phyloP scores from a whole-genome alignment of 2,888 invertebrate species.

The Brenthis daphne region DNA sequence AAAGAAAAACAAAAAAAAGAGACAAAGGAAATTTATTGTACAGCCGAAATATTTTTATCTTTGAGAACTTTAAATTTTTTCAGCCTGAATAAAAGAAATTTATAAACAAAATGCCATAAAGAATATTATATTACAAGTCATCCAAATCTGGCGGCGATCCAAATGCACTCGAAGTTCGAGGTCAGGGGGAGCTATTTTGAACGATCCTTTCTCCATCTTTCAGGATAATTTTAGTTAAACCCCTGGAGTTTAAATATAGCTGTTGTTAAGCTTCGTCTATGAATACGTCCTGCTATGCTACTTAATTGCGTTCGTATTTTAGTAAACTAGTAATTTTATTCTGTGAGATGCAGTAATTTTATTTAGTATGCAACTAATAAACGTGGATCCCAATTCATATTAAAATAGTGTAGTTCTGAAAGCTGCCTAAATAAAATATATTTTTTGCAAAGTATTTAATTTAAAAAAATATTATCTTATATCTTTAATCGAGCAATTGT shows the following conservation, averaged over 20 bases:
- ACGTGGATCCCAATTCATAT: too few species aligned
- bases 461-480: too few species aligned
- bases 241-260: slow-evolving; percentile 26
- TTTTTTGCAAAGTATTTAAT: too few species aligned
- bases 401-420: too few species aligned
- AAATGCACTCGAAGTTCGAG: slow-evolving; percentile 42
- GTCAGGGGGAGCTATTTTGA: slow-evolving; percentile 39
- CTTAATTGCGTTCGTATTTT: too few species aligned
- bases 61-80: slow-evolving; percentile 2
- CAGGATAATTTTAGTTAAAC: slow-evolving; percentile 21
- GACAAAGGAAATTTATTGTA: slow-evolving; percentile 21
- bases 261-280: slow-evolving; percentile 15
- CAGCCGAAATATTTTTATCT: slow-evolving; percentile 6
- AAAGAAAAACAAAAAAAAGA: not conserved
- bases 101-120: not conserved
- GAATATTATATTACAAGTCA: slow-evolving; percentile 23
- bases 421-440: too few species aligned
- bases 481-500: too few species aligned
- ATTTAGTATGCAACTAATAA: too few species aligned
- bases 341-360: too few species aligned
- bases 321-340: too few species aligned
- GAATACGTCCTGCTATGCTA: not conserved
- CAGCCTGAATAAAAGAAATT: not conserved
- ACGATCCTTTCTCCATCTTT: slow-evolving; percentile 28
- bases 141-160: slow-evolving; percentile 30